Percentiles rank a stretch among this genome's conserved stretches.
Conservation (phyloP, 2,113 vertebrate genomes). For the Anser cygnoides region DNA sequence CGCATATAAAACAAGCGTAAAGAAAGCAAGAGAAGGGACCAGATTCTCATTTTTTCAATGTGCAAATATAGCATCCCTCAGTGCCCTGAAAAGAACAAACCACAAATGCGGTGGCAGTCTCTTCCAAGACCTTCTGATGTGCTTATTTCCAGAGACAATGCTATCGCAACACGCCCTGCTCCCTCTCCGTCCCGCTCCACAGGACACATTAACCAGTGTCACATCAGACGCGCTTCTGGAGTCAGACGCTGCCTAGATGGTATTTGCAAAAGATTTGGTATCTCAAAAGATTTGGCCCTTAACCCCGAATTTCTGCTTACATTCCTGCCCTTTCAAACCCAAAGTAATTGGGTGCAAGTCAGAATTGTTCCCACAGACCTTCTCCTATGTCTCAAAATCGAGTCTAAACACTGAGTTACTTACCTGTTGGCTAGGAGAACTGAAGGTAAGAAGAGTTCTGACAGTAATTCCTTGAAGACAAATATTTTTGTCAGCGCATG, state of each 20-base stretch:
- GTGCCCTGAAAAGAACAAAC: not conserved
- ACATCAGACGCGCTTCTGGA: not conserved
- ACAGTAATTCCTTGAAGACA: not conserved
- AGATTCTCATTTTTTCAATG: not conserved
- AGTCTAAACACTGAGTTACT: not conserved
- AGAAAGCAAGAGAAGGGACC: not conserved
- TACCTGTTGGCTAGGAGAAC: not conserved
- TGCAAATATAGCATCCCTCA: not conserved
- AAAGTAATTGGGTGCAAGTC: not conserved
- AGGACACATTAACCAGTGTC: fast-evolving
- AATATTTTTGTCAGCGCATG: not conserved
- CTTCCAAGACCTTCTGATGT: not conserved
- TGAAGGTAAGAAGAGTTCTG: not conserved
- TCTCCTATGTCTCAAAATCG: not conserved
- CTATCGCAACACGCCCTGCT: not conserved
- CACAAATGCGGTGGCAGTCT: fast-evolving
- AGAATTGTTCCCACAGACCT: not conserved
- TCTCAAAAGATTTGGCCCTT: not conserved
- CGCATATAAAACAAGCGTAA: fast-evolving
- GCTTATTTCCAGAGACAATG: not conserved
- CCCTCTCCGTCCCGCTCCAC: not conserved
- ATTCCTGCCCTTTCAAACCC: not conserved
- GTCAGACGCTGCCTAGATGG: not conserved
- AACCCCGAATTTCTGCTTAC: not conserved
- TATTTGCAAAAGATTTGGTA: not conserved